phyloP scores from a whole-genome alignment of 2,113 vertebrate genomes.

The Syngnathus scovelli region DNA sequence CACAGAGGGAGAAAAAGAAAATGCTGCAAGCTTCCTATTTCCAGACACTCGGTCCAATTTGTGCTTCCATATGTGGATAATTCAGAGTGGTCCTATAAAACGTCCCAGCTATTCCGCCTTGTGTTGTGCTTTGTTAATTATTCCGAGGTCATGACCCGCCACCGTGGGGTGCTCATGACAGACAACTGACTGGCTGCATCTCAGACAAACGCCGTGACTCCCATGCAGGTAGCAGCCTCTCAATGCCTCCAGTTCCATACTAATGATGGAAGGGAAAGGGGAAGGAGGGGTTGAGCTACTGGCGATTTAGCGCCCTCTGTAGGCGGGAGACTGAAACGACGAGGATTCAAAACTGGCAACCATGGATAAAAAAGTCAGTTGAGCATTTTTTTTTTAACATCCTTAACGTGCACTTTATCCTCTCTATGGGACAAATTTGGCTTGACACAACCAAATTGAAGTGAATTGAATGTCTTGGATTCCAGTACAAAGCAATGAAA shows the following conservation, averaged over 20 bases:
- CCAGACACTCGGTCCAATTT: background rate
- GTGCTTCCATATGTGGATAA: too few relatives aligned
- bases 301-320: constrained; percentile 36
- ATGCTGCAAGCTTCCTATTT: background rate
- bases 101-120: background rate
- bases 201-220: constrained; percentile 17
- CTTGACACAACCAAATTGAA: too few relatives aligned
- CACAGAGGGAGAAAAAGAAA: background rate
- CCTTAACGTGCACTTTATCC: too few relatives aligned
- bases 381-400: too few relatives aligned
- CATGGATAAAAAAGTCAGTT: too few relatives aligned
- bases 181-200: constrained; percentile 22
- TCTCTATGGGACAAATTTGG: too few relatives aligned
- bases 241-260: background rate
- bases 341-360: too few relatives aligned
- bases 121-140: constrained; percentile 2
- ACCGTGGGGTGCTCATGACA: constrained; percentile 13
- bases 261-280: constrained; percentile 16
- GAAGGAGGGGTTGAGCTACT: background rate
- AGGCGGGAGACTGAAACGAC: constrained; percentile 5
- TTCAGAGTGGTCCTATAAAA: too few relatives aligned
- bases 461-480: too few relatives aligned
- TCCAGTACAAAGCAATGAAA: too few relatives aligned
- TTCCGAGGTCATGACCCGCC: constrained; percentile 11
- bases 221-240: constrained; percentile 9